Base-by-base conservation (phyloP, 2,113 vertebrate species). In the Turdus rufiventris region DNA sequence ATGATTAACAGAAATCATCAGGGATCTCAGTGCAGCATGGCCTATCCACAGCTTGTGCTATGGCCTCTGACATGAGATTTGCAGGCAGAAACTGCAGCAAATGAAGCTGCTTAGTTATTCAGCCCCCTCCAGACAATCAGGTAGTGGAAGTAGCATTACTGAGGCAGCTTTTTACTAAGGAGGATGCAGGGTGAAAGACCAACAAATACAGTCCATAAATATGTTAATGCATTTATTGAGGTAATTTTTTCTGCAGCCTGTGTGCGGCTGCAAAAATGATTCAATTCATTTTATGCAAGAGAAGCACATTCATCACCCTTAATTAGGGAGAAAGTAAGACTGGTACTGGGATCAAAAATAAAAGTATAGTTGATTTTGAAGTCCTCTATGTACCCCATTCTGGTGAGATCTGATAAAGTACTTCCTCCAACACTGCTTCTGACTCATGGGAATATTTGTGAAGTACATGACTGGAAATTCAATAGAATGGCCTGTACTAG, bases 211-310 rank as follows among this genome's bases (percentile, higher is more conserved):
- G 48, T 56, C 65, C 84, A 93, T 67, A 76, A 96, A 94, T 92
- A 89, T 92, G 93, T 56, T 91, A 95, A 97, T 96, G 65, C 13
- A 91, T 66, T 71, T 91, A 91, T 68, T n/a, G 51, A 88, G 76
- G 70, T 81, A 19, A 61, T 91, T 93, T 93, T 88, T 94, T 38
- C 82, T 81, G 34, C 36, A 89, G 54, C 50, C 42, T 60, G 28
- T 70, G 48, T 77, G 66, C 0, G 8, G 72, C 85, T 91, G 57
- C 75, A 92, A 71, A 93, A 93, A 72, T 42, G 1, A 91, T 65
- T 91, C 56, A 29, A 70, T 73, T 86, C 61, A 56, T 74, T 91
- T 80, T 84, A 84, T 47, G 76, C 86, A 79, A 84, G 34, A 90
- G 81, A 80, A 91, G 33, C 0, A 1, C 85, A 87, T 93, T 95